Evolutionary conservation across 2,113 vertebrate genomes (phyloP), one percentile per base, ranked within the genome.

Genomic region (Tyrannus savana): DNA sequence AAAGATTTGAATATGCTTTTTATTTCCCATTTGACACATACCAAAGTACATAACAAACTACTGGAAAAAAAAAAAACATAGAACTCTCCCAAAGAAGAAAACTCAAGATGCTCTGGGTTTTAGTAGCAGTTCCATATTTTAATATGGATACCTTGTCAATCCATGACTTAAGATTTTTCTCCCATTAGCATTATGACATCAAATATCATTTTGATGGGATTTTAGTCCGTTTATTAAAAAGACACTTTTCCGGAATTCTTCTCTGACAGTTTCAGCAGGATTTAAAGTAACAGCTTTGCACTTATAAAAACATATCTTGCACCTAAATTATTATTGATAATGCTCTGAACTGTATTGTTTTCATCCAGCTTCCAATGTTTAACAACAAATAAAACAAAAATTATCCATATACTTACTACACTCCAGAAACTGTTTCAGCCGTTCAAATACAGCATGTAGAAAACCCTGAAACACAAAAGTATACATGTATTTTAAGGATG

Each of bases 371-470:
- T 84, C 25, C 44, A 60, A 19, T n/a, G 10, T 24, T 37, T 71
- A 94, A 86, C n/a, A 75, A 53, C 2, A 3, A 39, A 53, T 3
- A 60, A 6, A 74, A 62, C 11, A 3, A 89, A 76, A 53, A 76
- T 79, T 22, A 47, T 5, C 35, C 28, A 53, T 78, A 64, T 97
- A 99, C 99, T 99, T 98, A 99, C 99, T 98, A 93, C 99, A 99
- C 92, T 99, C 98, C 95, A 99, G 96, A 98, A 99, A 99, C 92
- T 99, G 99, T 96, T 98, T 99, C 58, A 99, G 96, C 42, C 99
- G 98, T 91, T 99, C 99, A 98, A 99, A 99, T 73, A 99, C 97
- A 3, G 99, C 98, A 96, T 99, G 98, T 89, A 99, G 98, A 98
- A 99, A 99, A 60, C 98, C 98, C 99, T 99, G 95, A 63, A 97